These are phyloP conservation scores for Bagarius yarrelli DNA, from an alignment of 2,113 vertebrate species.

Conservation along the genomic window DNA sequence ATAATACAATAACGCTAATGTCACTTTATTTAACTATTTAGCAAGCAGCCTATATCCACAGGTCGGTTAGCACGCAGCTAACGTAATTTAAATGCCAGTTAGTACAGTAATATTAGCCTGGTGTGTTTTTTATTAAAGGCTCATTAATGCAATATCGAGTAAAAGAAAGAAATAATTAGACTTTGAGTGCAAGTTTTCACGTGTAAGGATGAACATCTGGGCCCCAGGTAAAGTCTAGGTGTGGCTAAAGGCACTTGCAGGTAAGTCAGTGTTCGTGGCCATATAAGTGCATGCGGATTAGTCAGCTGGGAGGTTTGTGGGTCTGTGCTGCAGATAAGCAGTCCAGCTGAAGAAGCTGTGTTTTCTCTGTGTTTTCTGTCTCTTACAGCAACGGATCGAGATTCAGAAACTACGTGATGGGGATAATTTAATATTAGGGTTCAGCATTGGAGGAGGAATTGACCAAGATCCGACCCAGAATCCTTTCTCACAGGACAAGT, in stretches of 20 bases:
- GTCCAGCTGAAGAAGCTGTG: neutral
- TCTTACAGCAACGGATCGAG: slow-evolving; percentile 88
- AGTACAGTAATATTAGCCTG: neutral
- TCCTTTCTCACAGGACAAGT: slow-evolving; percentile 93
- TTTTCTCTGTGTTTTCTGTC: slow-evolving; percentile 1
- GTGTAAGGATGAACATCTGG: neutral
- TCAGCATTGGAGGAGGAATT: slow-evolving; percentile 97
- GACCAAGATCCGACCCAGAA: slow-evolving; percentile 96
- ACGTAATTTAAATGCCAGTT: neutral
- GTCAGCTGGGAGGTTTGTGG: neutral
- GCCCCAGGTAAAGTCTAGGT: neutral
- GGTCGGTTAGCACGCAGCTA: neutral
- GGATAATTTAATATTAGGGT: slow-evolving; percentile 89
- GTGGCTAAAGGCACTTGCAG: slow-evolving; percentile 29
- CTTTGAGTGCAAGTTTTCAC: neutral
- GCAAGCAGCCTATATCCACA: neutral
- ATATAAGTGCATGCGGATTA: slow-evolving; percentile 21
- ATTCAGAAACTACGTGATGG: slow-evolving; percentile 88
- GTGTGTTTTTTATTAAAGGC: neutral
- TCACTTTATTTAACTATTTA: neutral
- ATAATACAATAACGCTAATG: neutral
- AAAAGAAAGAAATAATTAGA: neutral
- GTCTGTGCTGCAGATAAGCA: neutral
- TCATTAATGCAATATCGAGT: neutral
- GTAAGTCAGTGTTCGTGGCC: slow-evolving; percentile 14